Conservation (phyloP, 2,888 invertebrate species). For the Sepioteuthis lessoniana region DNA sequence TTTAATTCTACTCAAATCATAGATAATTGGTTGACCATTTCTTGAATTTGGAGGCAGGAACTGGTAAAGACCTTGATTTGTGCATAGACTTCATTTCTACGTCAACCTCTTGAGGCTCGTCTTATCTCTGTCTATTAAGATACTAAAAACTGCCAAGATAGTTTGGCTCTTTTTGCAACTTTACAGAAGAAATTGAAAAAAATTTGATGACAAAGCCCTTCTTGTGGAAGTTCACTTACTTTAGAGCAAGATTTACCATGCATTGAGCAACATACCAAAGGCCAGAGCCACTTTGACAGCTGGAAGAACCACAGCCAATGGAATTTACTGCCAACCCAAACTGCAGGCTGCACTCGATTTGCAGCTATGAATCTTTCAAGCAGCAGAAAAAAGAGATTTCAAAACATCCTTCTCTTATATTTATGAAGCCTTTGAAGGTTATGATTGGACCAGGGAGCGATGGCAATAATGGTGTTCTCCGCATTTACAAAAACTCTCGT, state of each 20-base stretch:
- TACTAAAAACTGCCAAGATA: too few species aligned
- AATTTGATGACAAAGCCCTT: slow-evolving; percentile 96
- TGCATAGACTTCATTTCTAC: too few species aligned
- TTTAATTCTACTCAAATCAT: too few species aligned
- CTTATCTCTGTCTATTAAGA: too few species aligned
- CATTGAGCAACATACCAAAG: slow-evolving; percentile 95
- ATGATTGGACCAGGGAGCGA: too few species aligned
- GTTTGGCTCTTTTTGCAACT: slow-evolving; percentile 78
- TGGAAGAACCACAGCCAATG: slow-evolving; percentile 99
- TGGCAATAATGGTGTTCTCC: too few species aligned
- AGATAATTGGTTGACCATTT: too few species aligned
- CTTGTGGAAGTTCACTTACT: slow-evolving; percentile 97
- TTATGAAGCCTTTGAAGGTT: slow-evolving; percentile 99
- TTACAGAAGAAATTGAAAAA: slow-evolving; percentile 96
- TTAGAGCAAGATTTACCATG: slow-evolving; percentile 99
- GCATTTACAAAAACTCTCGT: too few species aligned
- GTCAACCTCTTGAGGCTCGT: too few species aligned
- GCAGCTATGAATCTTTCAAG: slow-evolving; percentile 91
- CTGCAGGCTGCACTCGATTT: slow-evolving; percentile 97
- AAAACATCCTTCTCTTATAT: slow-evolving; percentile 99
- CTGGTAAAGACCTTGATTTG: too few species aligned
- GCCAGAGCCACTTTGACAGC: slow-evolving; percentile 93
- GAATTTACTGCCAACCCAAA: slow-evolving; percentile 98
- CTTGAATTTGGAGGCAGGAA: too few species aligned
- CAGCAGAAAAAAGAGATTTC: slow-evolving; percentile 99